These are phyloP conservation scores for Miltochrista miniata DNA, from an alignment of 2,888 invertebrate genomes.

Conservation along the genomic window DNA sequence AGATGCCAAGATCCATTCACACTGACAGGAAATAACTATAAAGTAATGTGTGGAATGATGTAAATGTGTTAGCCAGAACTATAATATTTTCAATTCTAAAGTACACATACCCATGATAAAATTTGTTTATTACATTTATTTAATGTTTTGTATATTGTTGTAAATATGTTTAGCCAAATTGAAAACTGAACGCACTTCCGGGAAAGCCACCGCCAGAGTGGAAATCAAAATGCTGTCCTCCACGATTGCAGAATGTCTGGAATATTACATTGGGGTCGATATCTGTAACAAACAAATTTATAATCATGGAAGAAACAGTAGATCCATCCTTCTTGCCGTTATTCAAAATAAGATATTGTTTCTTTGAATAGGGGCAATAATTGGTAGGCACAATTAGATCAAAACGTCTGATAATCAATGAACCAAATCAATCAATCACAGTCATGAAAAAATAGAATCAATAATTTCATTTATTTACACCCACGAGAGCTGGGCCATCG, in stretches of 20 bases:
- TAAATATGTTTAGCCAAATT: constrained; percentile 83
- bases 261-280: constrained; percentile 94
- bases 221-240: constrained; percentile 81
- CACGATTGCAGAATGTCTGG: constrained; percentile 91
- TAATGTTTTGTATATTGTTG: constrained; percentile 17
- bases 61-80: constrained; percentile 28
- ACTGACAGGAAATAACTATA: constrained; percentile 24
- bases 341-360: too few relatives aligned
- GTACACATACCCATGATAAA: constrained; percentile 30
- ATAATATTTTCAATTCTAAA: constrained; percentile 27
- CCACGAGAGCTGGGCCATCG: too few relatives aligned
- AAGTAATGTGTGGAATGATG: constrained; percentile 45
- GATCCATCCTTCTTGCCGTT: too few relatives aligned
- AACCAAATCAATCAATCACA: too few relatives aligned
- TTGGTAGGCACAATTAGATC: too few relatives aligned
- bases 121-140: constrained; percentile 26
- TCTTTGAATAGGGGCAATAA: too few relatives aligned
- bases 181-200: constrained; percentile 86
- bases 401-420: too few relatives aligned
- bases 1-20: constrained; percentile 19
- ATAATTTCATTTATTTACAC: too few relatives aligned
- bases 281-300: constrained; percentile 78
- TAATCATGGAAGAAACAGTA: not conserved
- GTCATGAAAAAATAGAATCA: too few relatives aligned
- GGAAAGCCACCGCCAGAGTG: constrained; percentile 81